phyloP scores from a whole-genome alignment of 2,113 vertebrate species.

The Lophura nycthemera region DNA sequence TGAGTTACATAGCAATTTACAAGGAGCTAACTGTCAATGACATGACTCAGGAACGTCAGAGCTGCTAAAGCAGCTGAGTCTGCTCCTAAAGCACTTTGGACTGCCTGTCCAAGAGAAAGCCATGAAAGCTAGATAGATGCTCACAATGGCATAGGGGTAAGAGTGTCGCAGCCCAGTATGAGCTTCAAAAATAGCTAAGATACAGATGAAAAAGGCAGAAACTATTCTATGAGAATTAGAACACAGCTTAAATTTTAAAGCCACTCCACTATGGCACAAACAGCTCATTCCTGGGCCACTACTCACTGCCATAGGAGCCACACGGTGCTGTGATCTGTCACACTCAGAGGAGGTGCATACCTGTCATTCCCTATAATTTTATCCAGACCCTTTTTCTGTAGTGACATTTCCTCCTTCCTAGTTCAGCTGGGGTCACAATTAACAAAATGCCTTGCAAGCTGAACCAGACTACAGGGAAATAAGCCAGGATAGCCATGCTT shows the following conservation, averaged over 20 bases:
- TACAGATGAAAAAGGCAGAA: neutral
- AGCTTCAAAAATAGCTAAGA: neutral
- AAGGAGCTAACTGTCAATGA: neutral
- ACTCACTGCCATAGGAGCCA: neutral
- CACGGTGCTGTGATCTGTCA: neutral
- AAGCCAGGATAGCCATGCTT: neutral
- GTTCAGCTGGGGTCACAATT: neutral
- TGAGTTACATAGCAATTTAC: neutral
- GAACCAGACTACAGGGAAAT: neutral
- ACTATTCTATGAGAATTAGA: neutral
- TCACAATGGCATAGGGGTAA: accelerated
- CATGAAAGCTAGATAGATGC: accelerated
- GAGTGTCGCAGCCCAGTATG: neutral
- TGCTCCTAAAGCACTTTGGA: neutral
- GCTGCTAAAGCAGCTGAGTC: neutral
- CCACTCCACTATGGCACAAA: neutral
- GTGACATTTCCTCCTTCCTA: neutral
- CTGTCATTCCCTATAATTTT: accelerated
- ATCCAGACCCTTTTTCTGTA: neutral
- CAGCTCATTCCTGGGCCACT: neutral
- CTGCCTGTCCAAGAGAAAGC: neutral
- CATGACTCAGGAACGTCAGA: neutral
- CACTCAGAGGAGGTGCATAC: neutral
- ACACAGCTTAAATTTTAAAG: neutral
- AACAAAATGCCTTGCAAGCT: neutral